These are phyloP conservation scores for Microtus pennsylvanicus DNA, from an alignment of 2,113 vertebrate species.

Conservation along the genomic window DNA sequence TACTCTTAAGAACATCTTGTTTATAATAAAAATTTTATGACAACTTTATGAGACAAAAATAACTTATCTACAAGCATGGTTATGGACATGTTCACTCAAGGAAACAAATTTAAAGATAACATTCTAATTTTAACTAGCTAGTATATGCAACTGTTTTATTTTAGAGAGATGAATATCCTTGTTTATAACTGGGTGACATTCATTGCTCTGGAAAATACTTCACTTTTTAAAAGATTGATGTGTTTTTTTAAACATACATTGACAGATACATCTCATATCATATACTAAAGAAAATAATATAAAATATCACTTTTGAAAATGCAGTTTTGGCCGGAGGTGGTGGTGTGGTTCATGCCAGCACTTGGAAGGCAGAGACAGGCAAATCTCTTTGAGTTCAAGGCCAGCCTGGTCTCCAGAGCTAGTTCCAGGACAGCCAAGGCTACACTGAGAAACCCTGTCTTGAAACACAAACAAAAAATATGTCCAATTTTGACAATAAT, in stretches of 20 bases:
- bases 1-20: slow-evolving; percentile 72
- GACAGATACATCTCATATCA: slow-evolving; percentile 59
- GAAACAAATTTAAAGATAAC: slow-evolving; percentile 76
- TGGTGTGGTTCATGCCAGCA: too few relatives aligned
- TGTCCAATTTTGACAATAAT: not conserved
- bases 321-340: not conserved
- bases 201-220: slow-evolving; percentile 69
- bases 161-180: slow-evolving; percentile 74
- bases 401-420: too few relatives aligned
- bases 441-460: too few relatives aligned
- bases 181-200: slow-evolving; percentile 69
- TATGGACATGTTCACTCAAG: slow-evolving; percentile 65
- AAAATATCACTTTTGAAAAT: slow-evolving; percentile 65
- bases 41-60: slow-evolving; percentile 71
- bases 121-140: slow-evolving; percentile 67
- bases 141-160: slow-evolving; percentile 69
- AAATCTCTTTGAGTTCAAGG: too few relatives aligned
- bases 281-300: slow-evolving; percentile 62
- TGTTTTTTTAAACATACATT: slow-evolving; percentile 61
- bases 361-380: too few relatives aligned
- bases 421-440: too few relatives aligned
- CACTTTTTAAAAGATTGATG: slow-evolving; percentile 48
- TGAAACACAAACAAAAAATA: too few relatives aligned
- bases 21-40: slow-evolving; percentile 73
- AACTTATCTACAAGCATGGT: slow-evolving; percentile 65